Base-by-base conservation (phyloP, 2,113 vertebrate genomes). In the Nothobranchius furzeri region DNA sequence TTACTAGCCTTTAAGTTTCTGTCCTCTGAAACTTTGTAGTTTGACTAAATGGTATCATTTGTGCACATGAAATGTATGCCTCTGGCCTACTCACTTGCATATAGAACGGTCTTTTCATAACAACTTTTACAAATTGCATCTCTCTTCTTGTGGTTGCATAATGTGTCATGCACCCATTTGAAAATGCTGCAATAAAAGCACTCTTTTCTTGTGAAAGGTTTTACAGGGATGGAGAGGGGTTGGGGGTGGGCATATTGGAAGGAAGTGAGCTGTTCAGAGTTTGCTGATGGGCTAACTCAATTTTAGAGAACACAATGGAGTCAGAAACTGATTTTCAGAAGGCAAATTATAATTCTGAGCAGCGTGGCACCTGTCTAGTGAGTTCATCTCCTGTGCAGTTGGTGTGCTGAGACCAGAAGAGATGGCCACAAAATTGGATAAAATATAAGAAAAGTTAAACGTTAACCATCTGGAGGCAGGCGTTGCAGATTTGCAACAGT, bases 261-360 rank as follows among this genome's bases (percentile, higher is more conserved):
- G 54, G 30, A 62, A 47, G 63, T 48, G 60, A 53, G 54, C 53
- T 80, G 81, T 67, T 74, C 68, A 82, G 78, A 64, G 64, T 84
- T 68, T 86, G 65, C 64, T 84, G 79, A 86, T 74, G 79, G 78
- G 36, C 82, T 84, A 80, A 90, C 75, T 82, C 82, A 82, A 85
- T 89, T 83, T 76, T 72, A 77, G 69, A 63, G 64, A 86, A 87
- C 73, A 89, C 84, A 88, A 88, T 80, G 71, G 71, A 79, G 79
- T 60, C 70, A 72, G 71, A 6, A 68, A 64, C 79, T 78, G 72
- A 87, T 88, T 87, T 91, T 78, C 74, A 85, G 15, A 86, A 86
- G 82, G 73, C 71, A 88, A 84, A 90, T 88, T 85, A 80, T 82
- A 73, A 89, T 88, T 88, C 76, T 78, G 73, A 81, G 78, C 64